Evolutionary conservation across 1,140 invertebrate genomes (phyloP), one percentile per base, ranked within the genome.

Genomic region (Caerostris darwini): DNA sequence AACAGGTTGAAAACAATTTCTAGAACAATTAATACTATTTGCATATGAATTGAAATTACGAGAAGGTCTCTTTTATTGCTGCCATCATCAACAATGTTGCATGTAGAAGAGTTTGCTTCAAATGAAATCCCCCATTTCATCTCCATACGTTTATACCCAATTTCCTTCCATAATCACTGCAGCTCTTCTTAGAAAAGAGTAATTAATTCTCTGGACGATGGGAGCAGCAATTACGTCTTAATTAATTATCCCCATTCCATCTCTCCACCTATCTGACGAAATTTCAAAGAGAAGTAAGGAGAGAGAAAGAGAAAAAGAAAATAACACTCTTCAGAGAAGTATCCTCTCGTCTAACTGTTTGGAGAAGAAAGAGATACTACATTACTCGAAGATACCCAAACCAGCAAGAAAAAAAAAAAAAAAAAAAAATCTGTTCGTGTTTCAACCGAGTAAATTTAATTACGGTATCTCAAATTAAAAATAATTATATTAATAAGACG

Each of bases 381-480:
- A 77, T 77, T 77, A 77, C 4, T 77, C 71, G 71, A 77, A 34
- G 34, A 34, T 34, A 34, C 34, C 34, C 2, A 34, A 34, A 2
- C 34, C 34, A 34, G 2, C 34, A 34, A 34, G 34, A 34, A 34
- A 34, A 34, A 1, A 34, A 34, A 34, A 34, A 1, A 34, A 34
- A 34, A 34, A 34, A 34, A 34, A 34, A 34, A 34, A 34, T 77
- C 4, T 19, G 10, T 59, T 57, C 83, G 19, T 59, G 83, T 8
- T 12, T 17, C 83, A 50, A 77, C n/a, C 83, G 58, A 85, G 83
- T 7, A 85, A 85, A 85, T 85, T 85, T 59, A 85, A 85, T 85
- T 85, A 85, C 56, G 54, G 83, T 85, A 34, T 58, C 56, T 59
- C 83, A 85, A 85, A 85, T 85, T 85, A 57, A 85, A 85, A 85